A percentile compares a stretch with the other conserved stretches of the same genome.
Conservation (phyloP, 2,797 vertebrate genomes). For the Ataeniobius toweri region DNA sequence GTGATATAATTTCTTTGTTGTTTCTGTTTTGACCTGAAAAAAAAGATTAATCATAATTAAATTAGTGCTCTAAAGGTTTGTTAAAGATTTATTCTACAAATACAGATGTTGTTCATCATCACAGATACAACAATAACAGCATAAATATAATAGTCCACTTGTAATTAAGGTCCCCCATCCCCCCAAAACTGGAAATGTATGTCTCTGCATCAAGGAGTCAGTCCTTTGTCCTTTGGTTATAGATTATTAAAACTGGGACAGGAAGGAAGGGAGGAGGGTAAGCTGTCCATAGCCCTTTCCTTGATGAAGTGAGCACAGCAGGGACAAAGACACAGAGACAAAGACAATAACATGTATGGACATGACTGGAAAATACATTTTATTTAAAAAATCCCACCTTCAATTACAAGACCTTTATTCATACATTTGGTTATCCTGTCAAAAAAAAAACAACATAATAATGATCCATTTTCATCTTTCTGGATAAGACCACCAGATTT, state of each 20-base stretch:
- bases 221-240: slow-evolving; percentile 74
- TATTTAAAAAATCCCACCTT: not conserved
- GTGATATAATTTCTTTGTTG: not conserved
- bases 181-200: slow-evolving; percentile 9
- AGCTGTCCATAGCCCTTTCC: slow-evolving; percentile 47
- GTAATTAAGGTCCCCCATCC: slow-evolving; percentile 7
- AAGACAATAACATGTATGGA: slow-evolving; percentile 44
- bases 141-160: not conserved
- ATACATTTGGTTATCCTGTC: too few relatives aligned
- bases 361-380: slow-evolving; percentile 18
- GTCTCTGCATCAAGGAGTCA: slow-evolving; percentile 40
- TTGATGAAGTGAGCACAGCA: slow-evolving; percentile 65
- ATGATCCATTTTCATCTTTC: not conserved
- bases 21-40: not conserved
- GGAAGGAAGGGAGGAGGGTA: not conserved
- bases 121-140: not conserved
- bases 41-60: not conserved
- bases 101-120: not conserved
- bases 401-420: not conserved
- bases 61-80: not conserved
- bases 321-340: slow-evolving; percentile 41
- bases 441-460: not conserved
- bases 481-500: not conserved
- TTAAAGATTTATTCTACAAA: not conserved
- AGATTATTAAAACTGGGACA: slow-evolving; percentile 59